A percentile compares a stretch with the other conserved stretches of the same genome.
These are phyloP conservation scores for Tineola bisselliella DNA, from an alignment of 2,888 invertebrate species.

Conservation along the genomic window DNA sequence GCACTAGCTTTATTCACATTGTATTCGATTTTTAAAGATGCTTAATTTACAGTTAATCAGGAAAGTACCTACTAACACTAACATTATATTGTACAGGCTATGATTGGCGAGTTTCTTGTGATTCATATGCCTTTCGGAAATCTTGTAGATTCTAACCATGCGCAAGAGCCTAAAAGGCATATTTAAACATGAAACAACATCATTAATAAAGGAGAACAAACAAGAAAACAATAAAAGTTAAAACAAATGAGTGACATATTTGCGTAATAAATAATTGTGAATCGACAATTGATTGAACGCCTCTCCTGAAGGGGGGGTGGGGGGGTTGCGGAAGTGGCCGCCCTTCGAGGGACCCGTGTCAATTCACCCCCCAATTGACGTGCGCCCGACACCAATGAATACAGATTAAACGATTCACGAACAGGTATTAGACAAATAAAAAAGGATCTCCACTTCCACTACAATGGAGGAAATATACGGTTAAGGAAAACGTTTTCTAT, in stretches of 20 bases:
- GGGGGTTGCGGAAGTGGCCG: not conserved
- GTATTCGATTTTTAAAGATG: too few relatives aligned
- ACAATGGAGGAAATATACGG: not conserved
- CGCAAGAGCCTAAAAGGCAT: too few relatives aligned
- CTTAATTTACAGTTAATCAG: too few relatives aligned
- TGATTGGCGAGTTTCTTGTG: too few relatives aligned
- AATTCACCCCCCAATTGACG: not conserved
- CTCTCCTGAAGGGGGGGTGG: not conserved
- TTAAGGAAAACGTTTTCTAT: not conserved
- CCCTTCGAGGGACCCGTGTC: not conserved
- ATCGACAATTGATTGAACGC: not conserved
- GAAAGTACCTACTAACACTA: too few relatives aligned
- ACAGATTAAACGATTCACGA: not conserved
- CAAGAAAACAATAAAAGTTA: not conserved
- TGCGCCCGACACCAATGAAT: not conserved
- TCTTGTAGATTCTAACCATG: too few relatives aligned
- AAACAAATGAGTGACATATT: not conserved
- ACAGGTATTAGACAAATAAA: slow-evolving; percentile 3
- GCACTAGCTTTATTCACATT: too few relatives aligned
- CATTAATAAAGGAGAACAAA: too few relatives aligned
- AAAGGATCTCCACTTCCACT: not conserved
- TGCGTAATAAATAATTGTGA: not conserved
- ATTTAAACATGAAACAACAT: too few relatives aligned
- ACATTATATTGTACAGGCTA: too few relatives aligned
- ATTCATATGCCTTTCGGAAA: too few relatives aligned